Evolutionary conservation across 2,888 invertebrate species (phyloP), one percentile per base, ranked within the genome.

Genomic region (Eumacrocentrus americanus): DNA sequence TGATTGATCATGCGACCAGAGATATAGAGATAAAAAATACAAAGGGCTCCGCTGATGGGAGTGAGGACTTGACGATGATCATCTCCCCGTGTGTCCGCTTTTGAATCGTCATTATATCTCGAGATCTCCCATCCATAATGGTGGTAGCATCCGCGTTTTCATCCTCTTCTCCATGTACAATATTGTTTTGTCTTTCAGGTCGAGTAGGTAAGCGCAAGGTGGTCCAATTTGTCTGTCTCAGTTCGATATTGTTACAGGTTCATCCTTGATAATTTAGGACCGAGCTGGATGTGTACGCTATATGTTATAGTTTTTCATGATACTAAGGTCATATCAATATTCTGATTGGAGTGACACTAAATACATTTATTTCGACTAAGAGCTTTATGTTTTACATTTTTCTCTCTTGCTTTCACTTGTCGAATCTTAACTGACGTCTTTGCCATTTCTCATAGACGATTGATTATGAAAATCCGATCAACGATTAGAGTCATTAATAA

Each of bases 141-240:
- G 11, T 18, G 9, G 42, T 42, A 42, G 42, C 14, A 12, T 25
- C 18, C 29, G 14, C 25, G n/a, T 37, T 37, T 22, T 35, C 37
- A 35, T n/a, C 20, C 12, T 20, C 5, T 18, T 20, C 11, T 35
- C n/a, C 35, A 18, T n/a, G n/a, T 51, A 37, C 6, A n/a, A n/a
- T 3, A 37, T 14, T 37, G 18, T 37, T 20, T 35, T 37, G 35
- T 51, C 22, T 51, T 37, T 35, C 22, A 3, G 18, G 37, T 34
- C 51, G 20, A 18, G 20, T 25, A n/a, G 69, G 67, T 65, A 57
- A 60, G 72, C 74, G 71, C 73, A 74, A 72, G 80, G 80, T 80
- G 80, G 79, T 80, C 79, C 80, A 79, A 80, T 80, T 80, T 80
- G 80, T 80, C 80, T 79, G 73, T 67, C 70, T 70, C n/a, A n/a